Percentiles rank a stretch among this genome's conserved stretches.
Evolutionary conservation across 2,888 invertebrate species (phyloP).

Genomic region (Campoplex nolae): DNA sequence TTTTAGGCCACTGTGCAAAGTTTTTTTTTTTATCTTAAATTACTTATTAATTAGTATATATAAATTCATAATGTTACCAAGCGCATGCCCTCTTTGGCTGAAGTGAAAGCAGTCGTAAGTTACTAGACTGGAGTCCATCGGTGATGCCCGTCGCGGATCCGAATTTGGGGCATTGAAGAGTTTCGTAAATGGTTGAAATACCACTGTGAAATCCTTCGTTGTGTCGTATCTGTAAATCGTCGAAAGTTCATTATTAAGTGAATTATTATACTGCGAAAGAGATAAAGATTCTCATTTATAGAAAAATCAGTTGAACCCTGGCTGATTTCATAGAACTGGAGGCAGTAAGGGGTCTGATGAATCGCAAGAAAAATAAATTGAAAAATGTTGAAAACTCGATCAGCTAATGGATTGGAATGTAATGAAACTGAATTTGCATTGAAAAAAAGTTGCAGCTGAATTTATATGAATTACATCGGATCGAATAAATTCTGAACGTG

Average conservation of each 20-base stretch:
- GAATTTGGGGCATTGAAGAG: constrained; percentile 88
- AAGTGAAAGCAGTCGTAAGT: constrained; percentile 93
- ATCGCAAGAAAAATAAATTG: neutral
- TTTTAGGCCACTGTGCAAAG: neutral
- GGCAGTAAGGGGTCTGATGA: neutral
- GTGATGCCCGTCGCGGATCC: constrained; percentile 84
- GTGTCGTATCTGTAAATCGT: constrained; percentile 86
- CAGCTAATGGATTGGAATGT: neutral
- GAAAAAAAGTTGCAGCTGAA: too few species aligned
- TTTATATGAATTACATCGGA: too few species aligned
- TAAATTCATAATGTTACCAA: constrained; percentile 85
- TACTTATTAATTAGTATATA: neutral
- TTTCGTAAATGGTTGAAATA: constrained; percentile 90
- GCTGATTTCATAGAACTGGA: neutral
- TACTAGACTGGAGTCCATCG: constrained; percentile 89
- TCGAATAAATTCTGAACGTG: neutral
- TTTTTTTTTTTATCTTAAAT: neutral
- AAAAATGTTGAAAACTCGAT: neutral
- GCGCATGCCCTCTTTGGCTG: constrained; percentile 92
- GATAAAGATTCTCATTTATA: neutral
- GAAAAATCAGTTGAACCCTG: neutral
- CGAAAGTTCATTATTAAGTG: constrained; percentile 13
- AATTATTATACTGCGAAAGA: neutral
- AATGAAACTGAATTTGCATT: neutral
- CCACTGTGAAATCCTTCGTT: constrained; percentile 89